Base-by-base conservation (phyloP, 2,113 vertebrate species). In the Cyphomyrus plagiostoma region DNA sequence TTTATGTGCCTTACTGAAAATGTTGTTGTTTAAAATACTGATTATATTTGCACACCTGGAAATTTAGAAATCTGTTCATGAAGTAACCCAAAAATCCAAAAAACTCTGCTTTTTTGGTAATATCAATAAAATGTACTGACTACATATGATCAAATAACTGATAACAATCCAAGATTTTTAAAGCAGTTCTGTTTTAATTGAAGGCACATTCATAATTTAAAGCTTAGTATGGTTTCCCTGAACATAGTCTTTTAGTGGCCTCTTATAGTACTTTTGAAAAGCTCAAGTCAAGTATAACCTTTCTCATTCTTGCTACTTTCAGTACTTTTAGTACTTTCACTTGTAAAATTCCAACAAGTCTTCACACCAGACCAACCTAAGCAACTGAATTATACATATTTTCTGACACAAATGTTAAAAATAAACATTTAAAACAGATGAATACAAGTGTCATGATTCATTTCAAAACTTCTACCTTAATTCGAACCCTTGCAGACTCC, bases 171-270 rank as follows among this genome's bases (percentile, higher is more conserved):
- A 42, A 62, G 8, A 48, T 82, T 77, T 80, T 89, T 93, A 94
- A 92, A 93, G 92, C 90, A 89, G 74, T 77, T 52, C 10, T 86
- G 82, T 90, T 89, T 87, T 80, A 90, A 91, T 89, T 77, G 86
- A 95, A 95, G 94, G 95, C 94, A 95, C 94, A 17, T 87, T 77
- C 48, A 90, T 90, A 56, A 94, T 93, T 93, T 93, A 94, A 93
- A 94, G 92, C 93, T 93, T 87, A 86, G 82, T 87, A 56, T 89
- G 50, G 19, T 74, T 91, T 95, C 92, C 92, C 94, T 94, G 93
- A 89, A 92, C 88, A 9, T 56, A 89, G 82, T 90, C 58, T 52
- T 62, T 52, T 88, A 92, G 92, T 89, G 19, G 84, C 89, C 88
- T 91, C 90, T 87, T 90, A 92, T 87, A 52, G 92, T 83, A 90